Conservation (phyloP, 2,888 invertebrate species). For the Hemithea aestivaria region DNA sequence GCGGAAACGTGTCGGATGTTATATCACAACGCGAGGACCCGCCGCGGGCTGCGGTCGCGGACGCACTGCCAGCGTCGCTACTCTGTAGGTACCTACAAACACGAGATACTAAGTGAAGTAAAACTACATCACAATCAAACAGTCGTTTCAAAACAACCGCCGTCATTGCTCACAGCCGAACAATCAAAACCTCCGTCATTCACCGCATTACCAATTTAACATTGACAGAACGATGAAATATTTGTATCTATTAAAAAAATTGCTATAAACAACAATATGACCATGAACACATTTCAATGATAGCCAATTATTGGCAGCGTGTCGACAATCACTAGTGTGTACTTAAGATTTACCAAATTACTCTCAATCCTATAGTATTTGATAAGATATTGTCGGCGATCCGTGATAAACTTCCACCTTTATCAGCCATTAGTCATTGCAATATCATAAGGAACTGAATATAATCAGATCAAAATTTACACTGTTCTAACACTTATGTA, state of each 20-base stretch:
- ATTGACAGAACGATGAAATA: slow-evolving; percentile 8
- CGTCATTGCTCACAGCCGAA: slow-evolving; percentile 47
- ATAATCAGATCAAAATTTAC: too few relatives aligned
- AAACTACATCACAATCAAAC: slow-evolving; percentile 48
- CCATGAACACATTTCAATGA: background rate
- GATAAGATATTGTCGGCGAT: slow-evolving; percentile 23
- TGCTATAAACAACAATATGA: slow-evolving; percentile 4
- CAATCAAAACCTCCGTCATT: slow-evolving; percentile 48
- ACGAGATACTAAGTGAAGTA: slow-evolving; percentile 49
- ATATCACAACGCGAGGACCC: slow-evolving; percentile 41
- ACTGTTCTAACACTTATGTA: too few relatives aligned
- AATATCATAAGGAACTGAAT: slow-evolving; percentile 7
- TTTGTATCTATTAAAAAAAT: background rate
- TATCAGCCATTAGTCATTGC: slow-evolving; percentile 30
- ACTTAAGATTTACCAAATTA: slow-evolving; percentile 42
- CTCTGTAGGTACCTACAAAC: slow-evolving; percentile 47
- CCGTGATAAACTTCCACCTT: slow-evolving; percentile 38
- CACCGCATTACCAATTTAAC: slow-evolving; percentile 7
- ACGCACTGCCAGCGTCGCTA: slow-evolving; percentile 55
- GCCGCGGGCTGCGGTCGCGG: slow-evolving; percentile 59
- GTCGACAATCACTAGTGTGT: background rate
- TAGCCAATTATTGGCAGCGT: slow-evolving; percentile 5
- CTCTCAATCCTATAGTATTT: slow-evolving; percentile 33
- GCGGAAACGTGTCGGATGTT: slow-evolving; percentile 19
- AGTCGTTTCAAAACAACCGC: slow-evolving; percentile 46